Conservation (phyloP, 2,797 vertebrate species). For the Halcyon chelicuti region DNA sequence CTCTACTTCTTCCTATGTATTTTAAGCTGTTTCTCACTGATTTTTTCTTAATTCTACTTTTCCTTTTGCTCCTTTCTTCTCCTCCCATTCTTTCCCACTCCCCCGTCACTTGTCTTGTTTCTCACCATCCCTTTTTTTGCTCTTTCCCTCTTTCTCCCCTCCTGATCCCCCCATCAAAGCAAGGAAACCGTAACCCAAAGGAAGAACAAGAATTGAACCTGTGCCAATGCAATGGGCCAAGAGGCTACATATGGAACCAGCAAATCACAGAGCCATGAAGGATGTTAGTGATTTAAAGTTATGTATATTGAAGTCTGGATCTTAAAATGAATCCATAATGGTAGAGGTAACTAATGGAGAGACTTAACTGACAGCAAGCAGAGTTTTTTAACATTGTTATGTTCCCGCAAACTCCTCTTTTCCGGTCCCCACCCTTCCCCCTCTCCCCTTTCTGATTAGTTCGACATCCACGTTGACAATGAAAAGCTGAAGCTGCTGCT, state of each 20-base stretch:
- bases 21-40: background rate
- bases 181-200: conserved; percentile 65
- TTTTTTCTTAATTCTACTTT: background rate
- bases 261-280: conserved; percentile 81
- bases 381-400: conserved; percentile 41
- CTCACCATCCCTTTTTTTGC: background rate
- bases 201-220: conserved; percentile 76
- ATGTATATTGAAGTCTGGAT: conserved; percentile 81
- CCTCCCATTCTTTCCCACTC: background rate
- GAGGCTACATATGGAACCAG: conserved; percentile 85
- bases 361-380: conserved; percentile 71
- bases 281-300: conserved; percentile 86
- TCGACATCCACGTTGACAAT: background rate
- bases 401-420: conserved; percentile 62
- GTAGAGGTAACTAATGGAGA: conserved; percentile 81
- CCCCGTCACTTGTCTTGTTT: background rate
- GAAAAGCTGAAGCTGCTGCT: background rate
- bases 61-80: background rate
- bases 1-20: background rate
- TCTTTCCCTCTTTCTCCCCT: conserved; percentile 20
- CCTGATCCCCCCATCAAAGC: background rate
- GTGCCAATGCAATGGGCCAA: conserved; percentile 78
- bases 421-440: conserved; percentile 30
- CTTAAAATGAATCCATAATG: conserved; percentile 82
- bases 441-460: conserved; percentile 44